Conservation (phyloP, 2,113 vertebrate genomes). For the Setophaga kirtlandii region DNA sequence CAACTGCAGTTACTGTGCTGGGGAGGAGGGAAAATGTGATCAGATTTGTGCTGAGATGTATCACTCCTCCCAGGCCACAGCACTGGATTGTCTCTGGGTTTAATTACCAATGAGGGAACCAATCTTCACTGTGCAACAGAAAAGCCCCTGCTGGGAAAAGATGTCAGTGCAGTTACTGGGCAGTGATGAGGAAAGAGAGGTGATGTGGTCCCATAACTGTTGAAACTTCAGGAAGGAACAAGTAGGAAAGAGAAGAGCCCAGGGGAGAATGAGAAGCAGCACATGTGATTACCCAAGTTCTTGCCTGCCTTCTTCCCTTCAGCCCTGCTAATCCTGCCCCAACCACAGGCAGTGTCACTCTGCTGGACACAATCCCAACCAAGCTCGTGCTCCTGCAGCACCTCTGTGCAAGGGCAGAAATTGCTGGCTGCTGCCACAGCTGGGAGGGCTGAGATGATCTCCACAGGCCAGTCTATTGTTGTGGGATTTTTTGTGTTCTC, state of each 20-base stretch:
- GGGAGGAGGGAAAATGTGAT: not conserved
- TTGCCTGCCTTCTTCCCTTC: not conserved
- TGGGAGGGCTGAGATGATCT: not conserved
- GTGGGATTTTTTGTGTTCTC: not conserved
- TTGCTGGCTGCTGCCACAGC: not conserved
- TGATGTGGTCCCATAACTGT: not conserved
- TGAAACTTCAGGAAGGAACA: not conserved
- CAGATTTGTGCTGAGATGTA: not conserved
- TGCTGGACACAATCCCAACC: not conserved
- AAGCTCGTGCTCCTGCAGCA: not conserved
- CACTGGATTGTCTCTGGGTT: not conserved
- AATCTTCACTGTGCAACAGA: not conserved
- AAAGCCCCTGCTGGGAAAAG: not conserved
- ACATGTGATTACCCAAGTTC: accelerated
- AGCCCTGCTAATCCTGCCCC: not conserved
- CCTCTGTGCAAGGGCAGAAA: not conserved
- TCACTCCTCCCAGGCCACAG: not conserved
- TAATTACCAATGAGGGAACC: not conserved
- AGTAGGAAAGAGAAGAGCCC: not conserved
- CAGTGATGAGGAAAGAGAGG: not conserved
- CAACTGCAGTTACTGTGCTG: not conserved
- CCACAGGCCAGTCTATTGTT: not conserved
- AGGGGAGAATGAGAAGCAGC: not conserved
- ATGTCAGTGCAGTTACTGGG: not conserved
- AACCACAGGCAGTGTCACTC: not conserved